Conservation (phyloP, 2,113 vertebrate genomes). For the Ellobius talpinus region DNA sequence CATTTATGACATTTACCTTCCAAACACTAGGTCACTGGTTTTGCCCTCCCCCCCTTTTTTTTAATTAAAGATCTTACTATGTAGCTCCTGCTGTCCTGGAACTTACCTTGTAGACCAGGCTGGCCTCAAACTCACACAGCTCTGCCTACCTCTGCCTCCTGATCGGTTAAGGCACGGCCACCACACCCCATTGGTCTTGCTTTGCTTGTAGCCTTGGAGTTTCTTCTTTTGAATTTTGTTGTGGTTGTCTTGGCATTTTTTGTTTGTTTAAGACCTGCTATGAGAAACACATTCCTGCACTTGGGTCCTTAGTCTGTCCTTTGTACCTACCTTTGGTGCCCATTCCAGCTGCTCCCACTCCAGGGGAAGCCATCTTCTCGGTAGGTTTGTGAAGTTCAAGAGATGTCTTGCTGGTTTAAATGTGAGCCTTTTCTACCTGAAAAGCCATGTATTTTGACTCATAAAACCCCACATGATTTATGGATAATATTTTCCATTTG, state of each 20-base stretch:
- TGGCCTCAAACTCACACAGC: not conserved
- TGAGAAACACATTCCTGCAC: not conserved
- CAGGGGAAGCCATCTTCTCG: not conserved
- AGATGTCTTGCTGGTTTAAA: not conserved
- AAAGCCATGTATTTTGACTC: not conserved
- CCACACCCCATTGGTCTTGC: not conserved
- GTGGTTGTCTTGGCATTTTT: not conserved
- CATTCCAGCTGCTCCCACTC: not conserved
- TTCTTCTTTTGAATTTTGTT: not conserved
- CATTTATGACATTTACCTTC: not conserved
- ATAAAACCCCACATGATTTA: not conserved
- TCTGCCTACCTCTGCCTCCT: not conserved
- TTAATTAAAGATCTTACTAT: not conserved
- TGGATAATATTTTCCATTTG: not conserved
- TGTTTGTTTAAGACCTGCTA: not conserved
- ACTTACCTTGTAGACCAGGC: not conserved
- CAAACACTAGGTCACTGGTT: not conserved
- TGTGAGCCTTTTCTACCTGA: not conserved
- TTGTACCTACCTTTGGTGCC: not conserved
- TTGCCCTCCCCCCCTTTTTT: not conserved
- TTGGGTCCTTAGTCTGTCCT: not conserved
- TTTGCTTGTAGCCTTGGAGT: not conserved
- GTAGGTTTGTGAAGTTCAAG: not conserved
- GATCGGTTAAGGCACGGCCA: not conserved
- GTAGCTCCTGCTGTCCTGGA: not conserved